Base-by-base conservation (phyloP, 1,140 invertebrate genomes). In the Heliconius hermathena region DNA sequence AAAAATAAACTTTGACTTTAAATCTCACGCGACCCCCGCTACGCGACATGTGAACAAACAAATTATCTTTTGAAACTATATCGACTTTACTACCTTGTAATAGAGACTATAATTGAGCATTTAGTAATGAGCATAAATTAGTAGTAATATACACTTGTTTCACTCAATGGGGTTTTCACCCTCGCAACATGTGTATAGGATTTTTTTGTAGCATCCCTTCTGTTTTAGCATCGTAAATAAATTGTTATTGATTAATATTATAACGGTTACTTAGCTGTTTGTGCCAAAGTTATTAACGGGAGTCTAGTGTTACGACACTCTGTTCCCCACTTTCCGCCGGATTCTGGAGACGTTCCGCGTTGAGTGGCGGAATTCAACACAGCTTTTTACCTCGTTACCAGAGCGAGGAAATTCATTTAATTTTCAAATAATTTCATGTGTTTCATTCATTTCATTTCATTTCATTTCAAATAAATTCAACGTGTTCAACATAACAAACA, bases 1-100 rank as follows among this genome's bases (percentile, higher is more conserved):
- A 84, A 88, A 85, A 84, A 82, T 80, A 85, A 85, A 83, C 82
- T 81, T 73, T 80, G 82, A 82, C 81, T 87, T 82, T 78, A 82
- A 84, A 88, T 89, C 88, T 87, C 85, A 85, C 82, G 75, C 86
- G 88, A 90, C 90, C 91, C 89, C 89, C 88, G 83, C 87, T 84
- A 82, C 74, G 90, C 83, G 86, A 90, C 92, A 93, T 93, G 90
- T 93, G 92, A 91, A 91, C 88, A 93, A 92, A 92, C 91, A 92
- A 85, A 89, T 85, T 81, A 76, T 20, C 20, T 54, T 49, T 46
- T 13, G 18, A 74, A 16, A 20, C 18, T 60, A 41, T 41, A 78
- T 38, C 36, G 54, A 8, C 79, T 74, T 81, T 90, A 88, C 76
- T 1, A 0, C 29, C 1, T 38, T n/a, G n/a, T 1, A 54, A 77